Conservation (phyloP, 2,113 vertebrate genomes). For the Sander vitreus region DNA sequence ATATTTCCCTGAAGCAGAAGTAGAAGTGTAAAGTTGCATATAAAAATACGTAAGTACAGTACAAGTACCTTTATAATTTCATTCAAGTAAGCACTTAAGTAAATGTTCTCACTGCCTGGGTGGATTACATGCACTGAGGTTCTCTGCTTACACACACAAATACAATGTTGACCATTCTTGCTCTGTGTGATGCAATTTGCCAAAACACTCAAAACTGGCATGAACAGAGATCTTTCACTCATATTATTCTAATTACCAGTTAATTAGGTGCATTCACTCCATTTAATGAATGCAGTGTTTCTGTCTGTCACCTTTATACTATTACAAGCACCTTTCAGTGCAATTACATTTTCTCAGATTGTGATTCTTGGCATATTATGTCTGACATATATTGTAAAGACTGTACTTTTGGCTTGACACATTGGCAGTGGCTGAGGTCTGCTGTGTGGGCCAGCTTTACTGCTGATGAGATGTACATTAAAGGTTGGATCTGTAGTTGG, state of each 20-base stretch:
- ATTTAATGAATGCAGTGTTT: neutral
- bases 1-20: no score
- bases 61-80: no score
- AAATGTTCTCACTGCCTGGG: neutral
- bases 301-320: neutral
- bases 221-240: neutral
- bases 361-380: neutral
- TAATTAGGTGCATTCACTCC: neutral
- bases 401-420: neutral
- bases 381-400: neutral
- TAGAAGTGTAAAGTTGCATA: no score
- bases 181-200: neutral
- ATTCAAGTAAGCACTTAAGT: neutral
- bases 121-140: neutral
- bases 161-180: neutral
- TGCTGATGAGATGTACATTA: conserved; percentile 1
- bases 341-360: neutral
- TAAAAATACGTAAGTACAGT: no score
- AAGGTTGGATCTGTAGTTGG: neutral
- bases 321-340: neutral
- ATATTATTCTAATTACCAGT: neutral
- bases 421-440: neutral
- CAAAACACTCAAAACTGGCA: neutral
- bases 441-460: neutral
- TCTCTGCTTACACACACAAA: neutral